Percentiles rank a stretch among this genome's conserved stretches.
Evolutionary conservation across 2,113 vertebrate species (phyloP).

Genomic region (Canis aureus): DNA sequence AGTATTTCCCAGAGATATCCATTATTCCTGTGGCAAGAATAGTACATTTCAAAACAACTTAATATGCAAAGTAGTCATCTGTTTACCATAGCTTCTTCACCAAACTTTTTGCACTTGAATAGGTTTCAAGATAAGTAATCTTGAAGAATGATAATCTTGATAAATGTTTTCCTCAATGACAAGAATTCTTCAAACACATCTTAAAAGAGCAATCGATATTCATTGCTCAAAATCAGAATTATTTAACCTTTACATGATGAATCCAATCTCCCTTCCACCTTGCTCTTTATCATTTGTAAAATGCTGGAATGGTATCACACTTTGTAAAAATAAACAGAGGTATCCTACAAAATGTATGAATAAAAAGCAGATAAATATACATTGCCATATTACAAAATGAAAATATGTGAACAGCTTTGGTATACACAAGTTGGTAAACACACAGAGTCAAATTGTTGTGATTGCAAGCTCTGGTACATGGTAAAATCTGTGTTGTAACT

Average conservation of each 20-base stretch:
- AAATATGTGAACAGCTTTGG: background rate
- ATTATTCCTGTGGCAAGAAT: background rate
- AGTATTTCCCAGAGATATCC: background rate
- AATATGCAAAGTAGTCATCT: conserved; percentile 34
- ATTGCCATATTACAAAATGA: background rate
- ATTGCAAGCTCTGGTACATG: background rate
- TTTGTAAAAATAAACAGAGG: background rate
- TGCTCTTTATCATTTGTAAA: conserved; percentile 56
- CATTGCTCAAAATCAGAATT: conserved; percentile 68
- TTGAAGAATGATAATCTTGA: background rate
- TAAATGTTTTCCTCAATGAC: conserved; percentile 56
- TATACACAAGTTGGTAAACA: background rate
- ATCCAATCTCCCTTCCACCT: background rate
- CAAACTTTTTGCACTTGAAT: conserved; percentile 48
- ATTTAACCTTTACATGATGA: conserved; percentile 72
- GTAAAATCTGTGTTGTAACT: background rate
- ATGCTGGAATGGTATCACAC: background rate
- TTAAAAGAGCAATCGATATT: conserved; percentile 54
- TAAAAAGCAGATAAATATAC: conserved; percentile 1
- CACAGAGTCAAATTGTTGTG: background rate
- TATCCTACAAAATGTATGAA: conserved; percentile 35
- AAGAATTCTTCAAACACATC: conserved; percentile 61
- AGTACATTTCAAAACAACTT: conserved; percentile 9
- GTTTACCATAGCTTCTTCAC: conserved; percentile 8
- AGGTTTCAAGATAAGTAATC: conserved; percentile 24